Conservation (phyloP, 2,797 vertebrate genomes). For the Gobionotothen gibberifrons region DNA sequence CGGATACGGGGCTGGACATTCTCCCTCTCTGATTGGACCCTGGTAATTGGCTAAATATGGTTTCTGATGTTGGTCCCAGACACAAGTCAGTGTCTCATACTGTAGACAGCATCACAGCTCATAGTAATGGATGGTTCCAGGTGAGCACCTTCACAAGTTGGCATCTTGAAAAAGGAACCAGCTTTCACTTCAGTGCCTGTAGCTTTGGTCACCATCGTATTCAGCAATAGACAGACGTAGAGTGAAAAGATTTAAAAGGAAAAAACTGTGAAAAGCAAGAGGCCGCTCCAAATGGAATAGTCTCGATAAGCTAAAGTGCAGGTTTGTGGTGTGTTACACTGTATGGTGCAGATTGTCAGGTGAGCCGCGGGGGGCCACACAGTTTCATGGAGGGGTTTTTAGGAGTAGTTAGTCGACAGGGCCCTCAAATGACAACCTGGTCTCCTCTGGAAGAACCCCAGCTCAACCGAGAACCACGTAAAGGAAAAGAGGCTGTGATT, state of each 20-base stretch:
- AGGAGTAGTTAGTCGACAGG: constrained; percentile 20
- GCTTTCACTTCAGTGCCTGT: constrained; percentile 15
- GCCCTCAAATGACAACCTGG: constrained; percentile 52
- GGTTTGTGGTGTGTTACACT: constrained; percentile 61
- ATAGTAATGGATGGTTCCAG: constrained; percentile 19
- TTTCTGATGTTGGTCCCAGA: constrained; percentile 59
- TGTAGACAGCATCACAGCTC: constrained; percentile 15
- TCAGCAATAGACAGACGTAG: constrained; percentile 26
- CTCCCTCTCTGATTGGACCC: constrained; percentile 9
- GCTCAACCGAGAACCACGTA: constrained; percentile 15
- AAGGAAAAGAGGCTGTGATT: constrained; percentile 53
- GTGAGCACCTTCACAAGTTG: constrained; percentile 50
- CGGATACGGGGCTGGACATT: background rate
- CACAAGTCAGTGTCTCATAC: constrained; percentile 14
- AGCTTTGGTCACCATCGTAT: constrained; percentile 25
- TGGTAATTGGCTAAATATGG: background rate
- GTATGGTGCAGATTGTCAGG: constrained; percentile 74
- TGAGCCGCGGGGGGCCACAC: constrained; percentile 44
- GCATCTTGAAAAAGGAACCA: constrained; percentile 17
- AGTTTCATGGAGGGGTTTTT: constrained; percentile 29
- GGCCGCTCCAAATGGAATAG: constrained; percentile 34
- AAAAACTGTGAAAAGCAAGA: constrained; percentile 37
- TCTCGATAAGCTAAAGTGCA: constrained; percentile 80
- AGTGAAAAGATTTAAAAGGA: constrained; percentile 21
- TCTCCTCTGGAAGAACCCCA: constrained; percentile 23